Evolutionary conservation across 30 jellyfish, hydroid and myxozoan genomes (phyloP), one percentile per base, ranked within the genome.

Genomic region (Haliclystus octoradiatus): DNA sequence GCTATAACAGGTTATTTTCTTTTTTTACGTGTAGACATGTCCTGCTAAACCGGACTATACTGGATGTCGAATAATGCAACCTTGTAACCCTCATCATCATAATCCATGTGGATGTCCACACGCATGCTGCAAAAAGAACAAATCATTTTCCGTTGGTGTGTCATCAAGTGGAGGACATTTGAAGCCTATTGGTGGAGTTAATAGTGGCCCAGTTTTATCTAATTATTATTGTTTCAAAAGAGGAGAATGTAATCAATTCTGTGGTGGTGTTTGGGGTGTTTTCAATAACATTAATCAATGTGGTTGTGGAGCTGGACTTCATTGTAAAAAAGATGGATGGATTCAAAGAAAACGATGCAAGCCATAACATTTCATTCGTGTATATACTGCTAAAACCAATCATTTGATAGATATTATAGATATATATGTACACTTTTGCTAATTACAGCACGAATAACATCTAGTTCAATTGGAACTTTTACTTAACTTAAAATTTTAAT

Each of bases 291-390:
- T 76, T 19, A 50, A 76, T 34, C 66, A 51, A 60, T 76, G 89
- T 67, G 89, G 89, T 0, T 76, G 89, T 28, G 89, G 89, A 28
- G 63, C 25, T 13, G 89, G 89, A 24, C 89, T 76, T 22, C 31
- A 23, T 2, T 76, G 89, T 57, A 40, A 40, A 19, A 40, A 40
- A 40, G 9, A 5, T 40, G 14, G 19, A 9, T 40, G 57, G 57
- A 9, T 40, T 40, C 57, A 40, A 19, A 9, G 19, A 5, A 40
- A 40, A 19, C 9, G 57, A 40, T 40, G 57, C 57, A 40, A 40
- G 57, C 57, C 57, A 5, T 40, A 19, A 40, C n/a, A n/a, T n/a
- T n/a, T n/a, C n/a, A n/a, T n/a, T n/a, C n/a, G n/a, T n/a, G n/a
- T n/a, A n/a, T n/a, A n/a, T n/a, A n/a, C n/a, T n/a, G n/a, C n/a